Percentiles rank a stretch among this genome's conserved stretches.
These are phyloP conservation scores for Zaprionus bogoriensis DNA, from an alignment of 2,888 invertebrate species.

Conservation along the genomic window DNA sequence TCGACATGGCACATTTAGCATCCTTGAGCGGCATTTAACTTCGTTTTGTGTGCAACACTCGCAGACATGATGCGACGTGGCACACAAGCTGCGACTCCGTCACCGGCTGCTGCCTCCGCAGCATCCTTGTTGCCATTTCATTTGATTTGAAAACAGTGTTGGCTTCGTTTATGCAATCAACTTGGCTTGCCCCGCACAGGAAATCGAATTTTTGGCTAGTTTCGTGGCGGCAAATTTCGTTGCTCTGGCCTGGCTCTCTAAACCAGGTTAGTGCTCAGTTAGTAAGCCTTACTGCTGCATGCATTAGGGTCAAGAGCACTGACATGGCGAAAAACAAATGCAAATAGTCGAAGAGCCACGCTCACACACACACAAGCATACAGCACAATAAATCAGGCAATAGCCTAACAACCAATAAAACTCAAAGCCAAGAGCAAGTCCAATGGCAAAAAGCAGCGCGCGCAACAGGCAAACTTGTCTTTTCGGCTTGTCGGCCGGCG, in stretches of 20 bases:
- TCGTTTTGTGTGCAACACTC: constrained; percentile 49
- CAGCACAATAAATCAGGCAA: constrained; percentile 72
- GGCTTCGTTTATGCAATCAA: constrained; percentile 59
- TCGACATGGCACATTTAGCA: constrained; percentile 76
- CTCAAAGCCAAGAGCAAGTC: constrained; percentile 76
- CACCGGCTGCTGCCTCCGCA: background rate
- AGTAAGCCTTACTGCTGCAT: background rate
- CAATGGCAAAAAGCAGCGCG: constrained; percentile 58
- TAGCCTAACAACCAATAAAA: constrained; percentile 72
- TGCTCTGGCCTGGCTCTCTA: background rate
- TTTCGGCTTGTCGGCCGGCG: constrained; percentile 53
- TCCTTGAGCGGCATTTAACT: constrained; percentile 78
- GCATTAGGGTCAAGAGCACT: constrained; percentile 77
- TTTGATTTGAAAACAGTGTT: constrained; percentile 56
- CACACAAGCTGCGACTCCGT: constrained; percentile 3
- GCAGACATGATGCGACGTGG: too few relatives aligned
- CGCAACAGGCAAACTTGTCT: constrained; percentile 49
- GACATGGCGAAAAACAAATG: constrained; percentile 26
- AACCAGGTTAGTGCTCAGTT: too few relatives aligned
- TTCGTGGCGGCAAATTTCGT: constrained; percentile 8
- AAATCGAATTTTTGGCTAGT: constrained; percentile 61
- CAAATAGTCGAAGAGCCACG: constrained; percentile 8
- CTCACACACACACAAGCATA: background rate
- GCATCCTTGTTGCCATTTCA: constrained; percentile 41
- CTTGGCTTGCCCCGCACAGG: constrained; percentile 37